Base-by-base conservation (phyloP, 2,888 invertebrate species). In the Tenthredo livida region DNA sequence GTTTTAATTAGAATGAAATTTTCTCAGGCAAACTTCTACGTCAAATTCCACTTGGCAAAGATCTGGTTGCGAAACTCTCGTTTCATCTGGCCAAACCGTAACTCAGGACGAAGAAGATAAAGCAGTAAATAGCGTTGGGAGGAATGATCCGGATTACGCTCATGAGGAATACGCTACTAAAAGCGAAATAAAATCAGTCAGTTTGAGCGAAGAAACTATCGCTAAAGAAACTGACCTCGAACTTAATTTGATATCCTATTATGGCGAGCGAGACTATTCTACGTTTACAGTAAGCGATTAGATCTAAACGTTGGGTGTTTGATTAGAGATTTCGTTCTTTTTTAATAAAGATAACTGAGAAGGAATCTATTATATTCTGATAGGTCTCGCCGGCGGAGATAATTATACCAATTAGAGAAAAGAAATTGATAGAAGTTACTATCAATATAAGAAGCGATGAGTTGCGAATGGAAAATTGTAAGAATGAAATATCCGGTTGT, bases 231-330 rank as follows among this genome's bases (percentile, higher is more conserved):
- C 84, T 1, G 87, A 90, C 67, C 85, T 89, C 17, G 84, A 88
- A 84, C 43, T 91, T 37, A 87, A 89, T 5, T 84, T 91, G 50
- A 85, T 89, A 58, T 89, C 90, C 78, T 89, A 90, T 86, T 89
- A 88, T 65, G 92, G 92, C 40, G 50, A 86, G 83, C 83, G 86
- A 29, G 85, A 89, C 65, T 80, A 54, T 6, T 47, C 58, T 25
- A 84, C 83, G 61, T 89, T 89, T 75, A 77, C 77, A 21, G 90
- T 89, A 84, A 87, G 84, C 7, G n/a, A 84, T 50, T 50, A 70
- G 25, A 33, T 47, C 33, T 37, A 77, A 40, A n/a, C 33, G 33
- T 67, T 77, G 40, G 33, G 0, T 37, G n/a, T 37, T 54, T 54
- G 7, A 54, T n/a, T 54, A n/a, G 54, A 54, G 1, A n/a, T n/a